Base-by-base conservation (phyloP, 1,140 invertebrate genomes). In the Sitodiplosis mosellana region DNA sequence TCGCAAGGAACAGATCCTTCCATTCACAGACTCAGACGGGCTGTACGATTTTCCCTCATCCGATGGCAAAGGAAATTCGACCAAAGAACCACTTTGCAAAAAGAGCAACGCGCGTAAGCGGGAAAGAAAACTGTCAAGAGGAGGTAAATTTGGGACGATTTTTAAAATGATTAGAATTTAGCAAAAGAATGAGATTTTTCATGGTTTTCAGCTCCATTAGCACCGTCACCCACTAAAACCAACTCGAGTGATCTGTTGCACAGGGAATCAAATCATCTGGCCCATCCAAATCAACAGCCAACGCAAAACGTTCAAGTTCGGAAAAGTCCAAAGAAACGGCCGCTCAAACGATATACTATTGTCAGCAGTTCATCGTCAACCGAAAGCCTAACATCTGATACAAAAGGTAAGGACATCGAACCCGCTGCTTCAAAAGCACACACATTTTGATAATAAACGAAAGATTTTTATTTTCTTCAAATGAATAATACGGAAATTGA, bases 41-140 rank as follows among this genome's bases (percentile, higher is more conserved):
- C 59, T 84, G 4, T 83, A 83, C 59, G 80, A 84, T 59, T 81
- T 78, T 60, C 77, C 78, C 7, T 82, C 79, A 59, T 80, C 79
- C 1, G 81, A 82, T 58, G 74, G 75, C 19, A 73, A 68, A 57
- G 58, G 66, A 12, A 60, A 62, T 43, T 52, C 56, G 1, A 56
- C 52, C 20, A 51, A 54, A 1, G 55, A 40, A 51, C 53, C 20
- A 59, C 60, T 51, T 56, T 65, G 18, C 67, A 71, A 72, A 55
- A 75, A 74, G 52, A 62, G 67, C 10, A 67, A 65, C 11, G 67
- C 69, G 33, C 67, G 69, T 53, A 70, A 68, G 60, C 65, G 66
- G 45, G 67, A 59, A 57, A 60, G 47, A 54, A 69, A 54, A 67
- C 65, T n/a, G 54, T 64, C 46, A 59, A 66, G 46, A 65, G 49